Conservation (phyloP, 53 echinoderm and acorn worm species). For the Holothuria leucospilota region DNA sequence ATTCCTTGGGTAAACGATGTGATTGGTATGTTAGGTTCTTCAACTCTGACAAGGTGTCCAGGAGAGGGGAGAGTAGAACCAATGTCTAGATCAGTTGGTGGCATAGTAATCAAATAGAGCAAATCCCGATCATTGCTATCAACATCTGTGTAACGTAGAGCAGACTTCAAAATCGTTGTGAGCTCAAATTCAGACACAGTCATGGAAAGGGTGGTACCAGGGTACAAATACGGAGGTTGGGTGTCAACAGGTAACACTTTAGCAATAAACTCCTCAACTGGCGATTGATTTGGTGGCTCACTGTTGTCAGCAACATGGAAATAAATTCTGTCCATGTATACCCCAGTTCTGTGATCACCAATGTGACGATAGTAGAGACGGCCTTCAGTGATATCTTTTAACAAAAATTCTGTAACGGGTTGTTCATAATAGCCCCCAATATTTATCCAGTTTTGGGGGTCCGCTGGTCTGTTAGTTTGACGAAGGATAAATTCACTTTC, state of each 20-base stretch:
- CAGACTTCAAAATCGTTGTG: constrained; percentile 70
- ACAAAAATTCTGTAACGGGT: constrained; percentile 74
- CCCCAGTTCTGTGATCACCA: constrained; percentile 73
- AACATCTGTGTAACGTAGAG: constrained; percentile 83
- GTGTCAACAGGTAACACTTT: constrained; percentile 92
- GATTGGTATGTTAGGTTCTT: constrained; percentile 76
- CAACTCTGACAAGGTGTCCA: constrained; percentile 87
- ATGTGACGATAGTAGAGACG: constrained; percentile 83
- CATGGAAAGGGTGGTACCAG: constrained; percentile 74
- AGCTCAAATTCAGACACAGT: constrained; percentile 87
- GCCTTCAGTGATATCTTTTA: constrained; percentile 76
- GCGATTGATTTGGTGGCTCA: constrained; percentile 86
- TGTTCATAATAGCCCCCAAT: constrained; percentile 76
- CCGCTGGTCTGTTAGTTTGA: constrained; percentile 70
- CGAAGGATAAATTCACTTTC: constrained; percentile 79
- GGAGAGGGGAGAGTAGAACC: constrained; percentile 75
- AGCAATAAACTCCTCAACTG: constrained; percentile 83
- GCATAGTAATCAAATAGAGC: constrained; percentile 79
- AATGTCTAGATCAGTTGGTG: constrained; percentile 76
- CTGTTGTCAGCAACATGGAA: constrained; percentile 87
- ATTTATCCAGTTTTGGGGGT: constrained; percentile 89
- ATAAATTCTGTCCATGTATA: constrained; percentile 85
- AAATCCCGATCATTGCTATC: constrained; percentile 95
- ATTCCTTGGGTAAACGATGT: constrained; percentile 84
- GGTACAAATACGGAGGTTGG: constrained; percentile 84